A percentile compares a stretch with the other conserved stretches of the same genome.
These are phyloP conservation scores for Yponomeuta evonymella DNA, from an alignment of 2,888 invertebrate genomes.

Conservation along the genomic window DNA sequence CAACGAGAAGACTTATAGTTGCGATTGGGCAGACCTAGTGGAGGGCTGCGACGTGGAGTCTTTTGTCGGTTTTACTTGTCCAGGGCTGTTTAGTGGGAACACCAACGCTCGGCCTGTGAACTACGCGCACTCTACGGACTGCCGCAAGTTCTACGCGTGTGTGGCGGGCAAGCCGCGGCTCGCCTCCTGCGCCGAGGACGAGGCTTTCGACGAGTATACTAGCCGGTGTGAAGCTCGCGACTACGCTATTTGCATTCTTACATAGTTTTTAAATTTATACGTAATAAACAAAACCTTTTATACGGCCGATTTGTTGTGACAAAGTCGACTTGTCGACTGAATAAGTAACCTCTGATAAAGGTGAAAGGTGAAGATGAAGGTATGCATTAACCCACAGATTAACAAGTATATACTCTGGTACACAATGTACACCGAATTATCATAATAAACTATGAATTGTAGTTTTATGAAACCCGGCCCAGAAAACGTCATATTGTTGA, in stretches of 20 bases:
- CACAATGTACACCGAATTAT: too few species aligned
- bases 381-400: too few species aligned
- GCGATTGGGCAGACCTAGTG: conserved; percentile 86
- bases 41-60: conserved; percentile 81
- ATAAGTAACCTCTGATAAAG: too few species aligned
- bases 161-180: conserved; percentile 10
- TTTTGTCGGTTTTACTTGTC: conserved; percentile 26
- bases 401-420: too few species aligned
- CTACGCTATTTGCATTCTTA: background rate
- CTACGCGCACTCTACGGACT: conserved; percentile 8
- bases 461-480: too few species aligned
- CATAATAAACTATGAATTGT: too few species aligned
- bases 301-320: too few species aligned
- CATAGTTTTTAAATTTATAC: background rate
- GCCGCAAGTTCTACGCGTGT: conserved; percentile 12
- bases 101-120: background rate
- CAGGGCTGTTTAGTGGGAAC: background rate
- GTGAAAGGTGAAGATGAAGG: too few species aligned
- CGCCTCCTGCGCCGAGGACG: background rate
- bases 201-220: conserved; percentile 16
- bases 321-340: too few species aligned
- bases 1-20: conserved; percentile 77
- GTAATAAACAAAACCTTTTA: background rate
- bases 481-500: too few species aligned
- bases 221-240: conserved; percentile 11